Evolutionary conservation across 2,888 invertebrate genomes (phyloP), one percentile per base, ranked within the genome.

Genomic region (Drosophila picticornis): DNA sequence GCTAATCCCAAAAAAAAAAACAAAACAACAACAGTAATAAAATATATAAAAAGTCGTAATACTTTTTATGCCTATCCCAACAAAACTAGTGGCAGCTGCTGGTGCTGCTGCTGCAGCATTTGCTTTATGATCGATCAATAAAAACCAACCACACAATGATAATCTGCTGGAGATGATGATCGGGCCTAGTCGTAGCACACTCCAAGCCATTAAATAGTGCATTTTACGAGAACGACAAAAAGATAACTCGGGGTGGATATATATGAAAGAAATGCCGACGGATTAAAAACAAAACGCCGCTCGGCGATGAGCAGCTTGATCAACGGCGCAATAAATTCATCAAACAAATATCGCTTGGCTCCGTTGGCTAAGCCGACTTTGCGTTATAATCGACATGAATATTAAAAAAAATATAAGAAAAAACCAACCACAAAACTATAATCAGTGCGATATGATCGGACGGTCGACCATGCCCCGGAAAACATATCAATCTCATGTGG

Each of bases 401-500:
- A 88, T 86, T 86, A 85, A 84, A 56, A 38, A 57, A 56, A 13
- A 11, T 38, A 31, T 11, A 81, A 88, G 77, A 78, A n/a, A 11
- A 56, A n/a, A 31, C 31, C 80, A 86, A 87, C 87, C 86, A 87
- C 86, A 89, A 82, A 87, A 84, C 86, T 81, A 87, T 87, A 87
- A 87, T 87, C 89, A 87, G 81, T 84, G 89, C 87, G 83, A 83
- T 88, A 87, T 87, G 89, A 86, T 86, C 86, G 58, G 38, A 56
- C 29, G 36, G 22, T 55, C 72, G 82, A 61, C 55, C 55, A 53
- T 57, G 70, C 63, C 69, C 67, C 77, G 71, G 75, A 61, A 77
- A 82, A 86, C 86, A 88, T 88, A 90, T 88, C 87, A 88, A 88
- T 88, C 90, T 84, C 83, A 77, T 74, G 67, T 74, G 59, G 77